These are phyloP conservation scores for Macroglossus sobrinus DNA, from an alignment of 2,113 vertebrate genomes.

Conservation along the genomic window DNA sequence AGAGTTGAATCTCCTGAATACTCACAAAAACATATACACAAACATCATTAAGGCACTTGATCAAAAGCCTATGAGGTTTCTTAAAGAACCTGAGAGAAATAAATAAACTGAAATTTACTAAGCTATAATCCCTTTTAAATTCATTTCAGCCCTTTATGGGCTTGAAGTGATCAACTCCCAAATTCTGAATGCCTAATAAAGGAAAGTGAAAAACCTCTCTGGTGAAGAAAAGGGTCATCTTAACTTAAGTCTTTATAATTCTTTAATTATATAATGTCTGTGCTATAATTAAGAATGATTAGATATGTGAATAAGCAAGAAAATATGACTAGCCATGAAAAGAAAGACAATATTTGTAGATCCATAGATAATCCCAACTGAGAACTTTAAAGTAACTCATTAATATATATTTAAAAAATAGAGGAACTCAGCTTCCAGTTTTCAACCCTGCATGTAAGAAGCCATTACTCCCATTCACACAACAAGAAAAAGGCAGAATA, in stretches of 20 bases:
- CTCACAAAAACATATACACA: neutral
- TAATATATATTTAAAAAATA: neutral
- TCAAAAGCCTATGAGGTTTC: neutral
- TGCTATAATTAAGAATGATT: neutral
- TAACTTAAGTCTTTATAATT: neutral
- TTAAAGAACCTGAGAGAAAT: neutral
- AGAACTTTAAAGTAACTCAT: neutral
- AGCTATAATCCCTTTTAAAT: neutral
- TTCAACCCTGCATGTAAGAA: neutral
- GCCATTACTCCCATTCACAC: neutral
- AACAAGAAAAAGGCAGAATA: neutral
- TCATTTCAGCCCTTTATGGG: neutral
- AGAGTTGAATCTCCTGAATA: neutral
- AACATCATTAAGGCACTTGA: neutral
- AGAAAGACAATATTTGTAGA: neutral
- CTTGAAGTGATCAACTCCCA: neutral
- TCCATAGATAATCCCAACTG: neutral
- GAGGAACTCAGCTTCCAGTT: neutral
- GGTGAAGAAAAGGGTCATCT: neutral
- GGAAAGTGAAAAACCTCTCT: neutral
- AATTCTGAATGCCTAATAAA: neutral
- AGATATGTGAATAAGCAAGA: neutral
- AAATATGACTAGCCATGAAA: neutral
- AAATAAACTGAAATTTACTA: neutral
- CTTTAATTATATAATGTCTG: neutral